phyloP scores from a whole-genome alignment of 2,888 invertebrate species.

The Watsonalla binaria region DNA sequence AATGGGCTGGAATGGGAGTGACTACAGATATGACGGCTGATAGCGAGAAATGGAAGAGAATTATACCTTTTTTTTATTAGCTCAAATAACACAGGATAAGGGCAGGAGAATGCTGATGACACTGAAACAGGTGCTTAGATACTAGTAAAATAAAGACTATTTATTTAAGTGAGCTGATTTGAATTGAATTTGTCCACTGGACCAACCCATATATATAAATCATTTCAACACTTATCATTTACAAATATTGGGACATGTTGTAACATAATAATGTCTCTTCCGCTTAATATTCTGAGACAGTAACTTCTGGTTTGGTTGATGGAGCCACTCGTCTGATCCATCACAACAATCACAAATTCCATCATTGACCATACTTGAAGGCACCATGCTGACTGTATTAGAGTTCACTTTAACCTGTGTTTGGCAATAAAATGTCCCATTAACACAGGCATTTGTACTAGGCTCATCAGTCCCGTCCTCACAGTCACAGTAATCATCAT shows the following conservation, averaged over 20 bases:
- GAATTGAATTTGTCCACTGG: too few relatives aligned
- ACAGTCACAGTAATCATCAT: constrained; percentile 94
- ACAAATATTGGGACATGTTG: constrained; percentile 48
- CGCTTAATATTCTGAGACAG: constrained; percentile 52
- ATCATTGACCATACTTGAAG: constrained; percentile 93
- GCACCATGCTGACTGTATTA: constrained; percentile 34
- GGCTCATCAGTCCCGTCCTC: constrained; percentile 87
- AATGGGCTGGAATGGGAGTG: too few relatives aligned
- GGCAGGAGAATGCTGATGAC: too few relatives aligned
- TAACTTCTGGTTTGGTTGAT: constrained; percentile 29
- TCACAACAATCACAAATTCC: constrained; percentile 96
- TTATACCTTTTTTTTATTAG: too few relatives aligned
- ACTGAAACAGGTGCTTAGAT: too few relatives aligned
- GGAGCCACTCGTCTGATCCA: constrained; percentile 90
- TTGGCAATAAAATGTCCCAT: constrained; percentile 90
- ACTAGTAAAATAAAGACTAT: too few relatives aligned
- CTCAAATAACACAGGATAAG: too few relatives aligned
- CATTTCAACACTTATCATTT: constrained; percentile 7
- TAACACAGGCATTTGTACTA: constrained; percentile 93
- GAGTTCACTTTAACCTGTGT: constrained; percentile 52
- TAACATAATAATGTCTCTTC: constrained; percentile 55
- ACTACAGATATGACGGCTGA: too few relatives aligned
- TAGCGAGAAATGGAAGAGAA: too few relatives aligned
- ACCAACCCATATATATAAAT: too few relatives aligned
- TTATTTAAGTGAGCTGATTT: too few relatives aligned